phyloP scores from a whole-genome alignment of 1,140 invertebrate species.

The Scylla paramamosain region DNA sequence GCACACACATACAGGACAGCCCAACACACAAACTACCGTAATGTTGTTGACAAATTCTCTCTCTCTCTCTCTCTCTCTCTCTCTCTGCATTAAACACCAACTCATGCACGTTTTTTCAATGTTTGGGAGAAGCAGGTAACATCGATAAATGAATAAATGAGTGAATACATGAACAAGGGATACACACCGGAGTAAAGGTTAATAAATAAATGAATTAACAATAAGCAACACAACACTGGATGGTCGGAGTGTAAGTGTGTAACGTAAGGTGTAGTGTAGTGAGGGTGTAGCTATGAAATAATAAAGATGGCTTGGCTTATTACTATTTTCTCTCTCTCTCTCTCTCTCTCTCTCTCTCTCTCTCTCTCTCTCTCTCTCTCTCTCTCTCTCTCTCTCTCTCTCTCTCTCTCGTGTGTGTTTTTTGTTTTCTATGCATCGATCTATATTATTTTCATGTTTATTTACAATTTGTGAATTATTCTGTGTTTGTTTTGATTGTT shows the following conservation, averaged over 20 bases:
- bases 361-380: not conserved
- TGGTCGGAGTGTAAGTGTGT: not conserved
- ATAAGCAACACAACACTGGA: not conserved
- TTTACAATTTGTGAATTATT: not conserved
- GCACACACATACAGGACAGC: not conserved
- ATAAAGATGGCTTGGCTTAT: not conserved
- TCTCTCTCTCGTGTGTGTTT: not conserved
- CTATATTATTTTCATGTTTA: not conserved
- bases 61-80: not conserved
- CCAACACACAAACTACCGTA: not conserved
- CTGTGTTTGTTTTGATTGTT: not conserved
- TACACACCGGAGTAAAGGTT: not conserved
- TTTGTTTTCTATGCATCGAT: not conserved
- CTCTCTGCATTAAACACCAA: not conserved
- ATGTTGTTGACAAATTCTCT: not conserved
- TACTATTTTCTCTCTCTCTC: not conserved
- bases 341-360: not conserved
- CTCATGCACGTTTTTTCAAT: not conserved
- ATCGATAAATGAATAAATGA: constrained; percentile 1
- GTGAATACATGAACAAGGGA: not conserved
- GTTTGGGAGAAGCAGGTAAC: not conserved
- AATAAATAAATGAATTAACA: not conserved
- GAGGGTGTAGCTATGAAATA: not conserved
- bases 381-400: constrained; percentile 41
- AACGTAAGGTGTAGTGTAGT: constrained; percentile 15